Evolutionary conservation across 2,888 invertebrate species (phyloP).

Genomic region (Campoplex capitator): DNA sequence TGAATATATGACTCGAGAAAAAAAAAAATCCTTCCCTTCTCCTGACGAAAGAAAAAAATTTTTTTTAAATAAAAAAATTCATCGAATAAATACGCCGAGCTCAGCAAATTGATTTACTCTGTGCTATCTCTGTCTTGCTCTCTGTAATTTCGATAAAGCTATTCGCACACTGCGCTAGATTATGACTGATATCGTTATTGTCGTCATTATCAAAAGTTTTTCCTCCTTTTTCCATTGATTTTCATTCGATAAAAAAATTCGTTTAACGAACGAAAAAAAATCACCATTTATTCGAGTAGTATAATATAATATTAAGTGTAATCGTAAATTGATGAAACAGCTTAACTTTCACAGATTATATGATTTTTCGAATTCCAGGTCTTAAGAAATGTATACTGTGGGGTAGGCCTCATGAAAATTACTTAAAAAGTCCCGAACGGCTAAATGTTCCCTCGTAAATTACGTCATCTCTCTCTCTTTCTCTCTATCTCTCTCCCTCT

Average conservation of each 20-base stretch:
- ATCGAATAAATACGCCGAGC: not conserved
- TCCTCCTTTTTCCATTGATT: not conserved
- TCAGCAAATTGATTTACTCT: not conserved
- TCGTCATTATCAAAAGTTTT: not conserved
- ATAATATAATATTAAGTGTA: constrained; percentile 59
- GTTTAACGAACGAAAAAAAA: not conserved
- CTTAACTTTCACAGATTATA: constrained; percentile 79
- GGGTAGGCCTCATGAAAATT: constrained; percentile 78
- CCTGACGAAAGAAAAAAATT: not conserved
- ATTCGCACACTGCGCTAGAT: constrained; percentile 44
- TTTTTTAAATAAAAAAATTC: not conserved
- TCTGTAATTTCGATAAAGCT: constrained; percentile 27
- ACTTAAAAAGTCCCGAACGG: constrained; percentile 63
- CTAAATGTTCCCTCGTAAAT: constrained; percentile 60
- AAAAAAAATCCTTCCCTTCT: not conserved
- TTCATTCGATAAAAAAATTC: not conserved
- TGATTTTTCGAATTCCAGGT: constrained; percentile 83
- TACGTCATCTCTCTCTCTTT: constrained; percentile 52
- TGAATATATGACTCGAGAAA: constrained; percentile 74
- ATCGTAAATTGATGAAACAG: constrained; percentile 61
- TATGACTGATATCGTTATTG: constrained; percentile 15
- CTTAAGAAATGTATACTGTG: constrained; percentile 82
- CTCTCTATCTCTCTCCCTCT: no score
- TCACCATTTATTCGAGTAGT: constrained; percentile 10
- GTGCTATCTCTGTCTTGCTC: constrained; percentile 12